Conservation (phyloP, 2,113 vertebrate genomes). For the Coracopsis vasa region DNA sequence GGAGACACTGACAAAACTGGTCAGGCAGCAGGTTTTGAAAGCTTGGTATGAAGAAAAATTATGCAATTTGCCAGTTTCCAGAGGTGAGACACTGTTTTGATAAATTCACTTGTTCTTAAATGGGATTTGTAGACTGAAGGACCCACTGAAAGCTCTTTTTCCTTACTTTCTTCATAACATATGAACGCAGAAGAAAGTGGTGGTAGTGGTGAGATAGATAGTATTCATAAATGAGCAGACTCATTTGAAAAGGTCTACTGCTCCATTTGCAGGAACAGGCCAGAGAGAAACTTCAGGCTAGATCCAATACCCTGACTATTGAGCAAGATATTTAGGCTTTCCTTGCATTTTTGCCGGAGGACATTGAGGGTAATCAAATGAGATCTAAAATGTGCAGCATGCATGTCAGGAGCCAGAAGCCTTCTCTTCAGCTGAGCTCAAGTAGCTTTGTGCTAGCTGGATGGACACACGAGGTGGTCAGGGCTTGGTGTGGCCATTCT, state of each 20-base stretch:
- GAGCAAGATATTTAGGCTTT: background rate
- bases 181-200: background rate
- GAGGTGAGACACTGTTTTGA: background rate
- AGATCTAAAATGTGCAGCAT: background rate
- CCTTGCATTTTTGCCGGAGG: background rate
- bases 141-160: background rate
- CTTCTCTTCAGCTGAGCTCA: background rate
- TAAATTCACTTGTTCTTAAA: background rate
- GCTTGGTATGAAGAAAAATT: background rate
- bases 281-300: background rate
- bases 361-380: background rate
- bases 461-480: rapidly evolving
- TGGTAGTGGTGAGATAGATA: rapidly evolving
- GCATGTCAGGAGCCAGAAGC: background rate
- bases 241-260: background rate
- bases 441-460: background rate
- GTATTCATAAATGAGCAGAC: background rate
- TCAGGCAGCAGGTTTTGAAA: background rate
- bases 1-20: background rate
- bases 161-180: background rate
- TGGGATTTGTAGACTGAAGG: background rate
- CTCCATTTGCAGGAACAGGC: background rate
- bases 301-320: background rate
- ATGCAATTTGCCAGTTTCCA: background rate
- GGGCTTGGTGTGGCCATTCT: background rate